Base-by-base conservation (phyloP, 2,888 invertebrate species). In the Leistus spinibarbis region DNA sequence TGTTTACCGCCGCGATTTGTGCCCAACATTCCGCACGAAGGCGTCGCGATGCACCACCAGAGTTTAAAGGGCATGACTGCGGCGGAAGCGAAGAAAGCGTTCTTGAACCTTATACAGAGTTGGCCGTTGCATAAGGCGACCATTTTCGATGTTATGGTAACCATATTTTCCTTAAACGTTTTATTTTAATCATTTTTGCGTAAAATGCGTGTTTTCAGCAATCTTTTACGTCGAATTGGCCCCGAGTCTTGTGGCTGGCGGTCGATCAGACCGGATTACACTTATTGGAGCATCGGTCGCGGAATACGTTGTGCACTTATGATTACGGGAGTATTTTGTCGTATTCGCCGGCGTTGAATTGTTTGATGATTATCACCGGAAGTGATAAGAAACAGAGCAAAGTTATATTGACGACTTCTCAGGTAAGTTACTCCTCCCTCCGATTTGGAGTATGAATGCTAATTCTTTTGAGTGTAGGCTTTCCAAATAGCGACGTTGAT, bases 221-320 rank as follows among this genome's bases (percentile, higher is more conserved):
- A 93, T 95, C 96, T 10, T 97, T 97, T 85, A 97, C 97, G 13
- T 96, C 97, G 23, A 96, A 96, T 86, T 96, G 98, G 95, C 97
- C 98, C 24, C 91, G 97, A 82, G 91, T 94, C 60, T 87, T 98
- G 63, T 96, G 97, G 96, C 87, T 98, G 79, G 97, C 96, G 22
- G 95, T 98, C 69, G 96, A 97, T 86, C 96, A 97, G 85, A 91
- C 91, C 80, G 98, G 98, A 19, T 90, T 98, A 77, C 96, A 97
- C 84, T 87, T 98, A 77, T 87, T 97, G 81, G 95, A 97, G 81
- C 94, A 95, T 82, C 92, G 95, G 73, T 93, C 96, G 13, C 91
- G 97, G 80, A 94, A 94, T 82, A 93, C 96, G 54, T 90, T 97
- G 0, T 96, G 95, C 85, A 96, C 95, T 79, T 96, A 96, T 86